Percentiles rank a stretch among this genome's conserved stretches.
phyloP scores from a whole-genome alignment of 23 tunicate species.

The Phallusia fumigata region DNA sequence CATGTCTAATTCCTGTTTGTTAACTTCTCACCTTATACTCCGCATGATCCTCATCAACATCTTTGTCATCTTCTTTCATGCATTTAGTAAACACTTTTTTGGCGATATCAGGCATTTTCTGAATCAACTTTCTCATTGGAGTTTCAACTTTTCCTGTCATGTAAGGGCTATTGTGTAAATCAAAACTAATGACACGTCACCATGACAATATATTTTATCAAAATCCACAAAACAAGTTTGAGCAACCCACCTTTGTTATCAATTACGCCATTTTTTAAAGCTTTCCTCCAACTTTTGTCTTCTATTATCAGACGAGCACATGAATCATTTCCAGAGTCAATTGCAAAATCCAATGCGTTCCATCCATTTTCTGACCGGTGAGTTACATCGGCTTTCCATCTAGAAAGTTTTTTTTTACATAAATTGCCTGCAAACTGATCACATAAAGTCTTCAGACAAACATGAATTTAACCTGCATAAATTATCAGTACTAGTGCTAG shows the following conservation, averaged over 20 bases:
- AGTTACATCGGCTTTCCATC: conserved; percentile 86
- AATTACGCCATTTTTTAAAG: conserved; percentile 59
- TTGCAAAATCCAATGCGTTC: conserved; percentile 91
- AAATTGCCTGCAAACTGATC: too few relatives aligned
- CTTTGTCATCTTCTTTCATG: conserved; percentile 33
- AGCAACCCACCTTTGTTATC: too few relatives aligned
- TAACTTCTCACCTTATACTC: too few relatives aligned
- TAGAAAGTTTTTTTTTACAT: neutral
- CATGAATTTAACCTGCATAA: too few relatives aligned
- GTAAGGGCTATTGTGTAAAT: too few relatives aligned
- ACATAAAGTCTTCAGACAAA: too few relatives aligned
- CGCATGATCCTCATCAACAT: conserved; percentile 16
- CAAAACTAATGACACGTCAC: too few relatives aligned
- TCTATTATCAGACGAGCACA: conserved; percentile 63
- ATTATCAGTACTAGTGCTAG: neutral
- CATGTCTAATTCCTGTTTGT: too few relatives aligned
- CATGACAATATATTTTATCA: too few relatives aligned
- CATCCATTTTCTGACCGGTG: conserved; percentile 53
- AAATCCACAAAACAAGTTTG: too few relatives aligned
- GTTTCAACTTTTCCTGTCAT: too few relatives aligned
- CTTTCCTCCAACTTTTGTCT: conserved; percentile 75
- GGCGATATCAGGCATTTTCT: conserved; percentile 87
- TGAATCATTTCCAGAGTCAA: conserved; percentile 53
- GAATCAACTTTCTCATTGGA: conserved; percentile 94
- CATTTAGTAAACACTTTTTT: conserved; percentile 75